A percentile compares a stretch with the other conserved stretches of the same genome.
phyloP scores from a whole-genome alignment of 2,113 vertebrate genomes.

The Podocnemis expansa region DNA sequence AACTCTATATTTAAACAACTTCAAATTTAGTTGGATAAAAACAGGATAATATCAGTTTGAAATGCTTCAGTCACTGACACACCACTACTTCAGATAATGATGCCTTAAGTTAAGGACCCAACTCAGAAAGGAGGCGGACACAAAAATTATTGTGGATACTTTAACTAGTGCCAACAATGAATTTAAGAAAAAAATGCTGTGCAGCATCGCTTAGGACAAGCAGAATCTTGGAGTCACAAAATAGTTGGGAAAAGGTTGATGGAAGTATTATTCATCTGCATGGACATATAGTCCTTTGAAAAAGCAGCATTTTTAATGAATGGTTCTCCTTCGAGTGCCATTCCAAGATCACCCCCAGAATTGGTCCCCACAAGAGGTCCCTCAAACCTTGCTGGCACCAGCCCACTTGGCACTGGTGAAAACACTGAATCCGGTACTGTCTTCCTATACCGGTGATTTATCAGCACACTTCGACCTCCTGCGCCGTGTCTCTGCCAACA shows the following conservation, averaged over 20 bases:
- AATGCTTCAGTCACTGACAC: not conserved
- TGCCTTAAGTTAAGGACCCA: not conserved
- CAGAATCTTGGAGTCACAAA: not conserved
- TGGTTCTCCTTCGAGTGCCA: too few relatives aligned
- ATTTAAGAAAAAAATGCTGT: not conserved
- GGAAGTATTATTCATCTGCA: not conserved
- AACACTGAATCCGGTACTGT: too few relatives aligned
- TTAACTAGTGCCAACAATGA: not conserved
- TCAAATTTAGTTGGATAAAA: not conserved
- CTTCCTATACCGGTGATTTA: too few relatives aligned
- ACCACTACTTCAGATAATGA: not conserved
- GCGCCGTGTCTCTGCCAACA: too few relatives aligned
- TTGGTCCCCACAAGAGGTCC: too few relatives aligned
- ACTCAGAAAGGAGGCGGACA: not conserved
- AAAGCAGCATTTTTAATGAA: not conserved
- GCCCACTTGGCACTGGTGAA: too few relatives aligned
- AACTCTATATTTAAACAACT: slow-evolving; percentile 30
- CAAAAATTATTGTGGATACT: not conserved
- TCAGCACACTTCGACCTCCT: too few relatives aligned
- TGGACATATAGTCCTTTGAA: not conserved
- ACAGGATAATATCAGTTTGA: fast-evolving
- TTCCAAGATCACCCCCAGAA: too few relatives aligned
- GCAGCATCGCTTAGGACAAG: not conserved
- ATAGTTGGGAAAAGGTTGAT: not conserved
- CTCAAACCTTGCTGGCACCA: too few relatives aligned